Base-by-base conservation (phyloP, 2,888 invertebrate genomes). In the Allacma fusca region DNA sequence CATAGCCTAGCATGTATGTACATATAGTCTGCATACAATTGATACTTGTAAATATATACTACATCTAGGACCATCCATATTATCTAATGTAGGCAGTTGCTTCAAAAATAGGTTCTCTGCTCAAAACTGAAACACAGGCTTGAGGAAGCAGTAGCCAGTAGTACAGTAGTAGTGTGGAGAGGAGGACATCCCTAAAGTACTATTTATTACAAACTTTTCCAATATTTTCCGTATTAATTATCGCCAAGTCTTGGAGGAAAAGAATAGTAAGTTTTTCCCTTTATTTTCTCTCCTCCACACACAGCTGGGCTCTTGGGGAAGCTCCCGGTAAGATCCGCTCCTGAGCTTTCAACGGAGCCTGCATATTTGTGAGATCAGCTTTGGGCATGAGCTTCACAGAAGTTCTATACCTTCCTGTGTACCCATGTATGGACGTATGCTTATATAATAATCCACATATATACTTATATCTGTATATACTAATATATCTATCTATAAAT, bases 131-230 rank as follows among this genome's bases (percentile, higher is more conserved):
- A 50, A 50, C 50, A 50, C 5, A 40, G 7, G 13, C 40, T 40
- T 16, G 50, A 50, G n/a, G 50, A 50, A 50, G 34, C n/a, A n/a
- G n/a, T n/a, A n/a, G n/a, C n/a, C 40, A 40, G 13, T 9, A 40
- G 40, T 40, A 40, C 13, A 40, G 40, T 13, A 13, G 40, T 5
- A 9, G 5, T 40, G 40, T 5, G 50, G n/a, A 50, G n/a, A 50
- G 50, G 34, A 34, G 5, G 34, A 34, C 50, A 19, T 50, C 50
- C 50, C 50, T 50, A n/a, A 50, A 50, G 50, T 50, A 50, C 50
- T 50, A 50, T 50, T 50, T 50, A 50, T 50, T 50, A 50, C 50
- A 50, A 50, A 50, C 50, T 50, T 50, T 50, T 16, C 50, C 50
- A 50, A 50, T 50, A 50, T 50, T 50, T 50, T 50, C 50, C n/a